Evolutionary conservation across 2,888 invertebrate genomes (phyloP).

Genomic region (Diploptera punctata): DNA sequence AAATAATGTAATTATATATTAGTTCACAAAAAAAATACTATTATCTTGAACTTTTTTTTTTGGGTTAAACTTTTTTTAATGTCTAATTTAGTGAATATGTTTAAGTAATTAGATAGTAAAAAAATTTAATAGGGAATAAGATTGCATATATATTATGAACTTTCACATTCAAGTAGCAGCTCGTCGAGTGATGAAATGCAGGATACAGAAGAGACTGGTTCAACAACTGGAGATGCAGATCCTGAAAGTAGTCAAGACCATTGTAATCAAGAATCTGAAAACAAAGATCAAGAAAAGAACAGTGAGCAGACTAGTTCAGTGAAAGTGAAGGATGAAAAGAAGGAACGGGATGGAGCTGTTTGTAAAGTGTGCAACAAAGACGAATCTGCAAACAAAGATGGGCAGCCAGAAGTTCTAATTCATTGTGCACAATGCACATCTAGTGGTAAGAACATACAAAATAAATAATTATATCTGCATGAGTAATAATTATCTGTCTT

Average conservation of each 20-base stretch:
- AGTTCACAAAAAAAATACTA: too few relatives aligned
- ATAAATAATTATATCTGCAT: too few relatives aligned
- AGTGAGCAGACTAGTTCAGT: slow-evolving; percentile 41
- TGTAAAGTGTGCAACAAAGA: slow-evolving; percentile 59
- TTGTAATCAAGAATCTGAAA: background rate
- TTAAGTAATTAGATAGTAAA: too few relatives aligned
- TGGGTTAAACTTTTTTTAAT: too few relatives aligned
- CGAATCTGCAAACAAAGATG: slow-evolving; percentile 57
- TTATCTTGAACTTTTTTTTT: too few relatives aligned
- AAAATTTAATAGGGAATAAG: too few relatives aligned
- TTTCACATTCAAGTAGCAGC: slow-evolving; percentile 53
- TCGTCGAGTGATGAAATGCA: slow-evolving; percentile 57
- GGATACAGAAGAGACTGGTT: slow-evolving; percentile 52
- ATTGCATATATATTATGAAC: too few relatives aligned
- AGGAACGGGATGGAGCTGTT: slow-evolving; percentile 47
- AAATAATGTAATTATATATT: too few relatives aligned
- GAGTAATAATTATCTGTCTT: too few relatives aligned
- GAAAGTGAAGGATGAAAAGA: slow-evolving; percentile 51
- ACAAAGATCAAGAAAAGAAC: background rate
- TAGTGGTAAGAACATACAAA: slow-evolving; percentile 61
- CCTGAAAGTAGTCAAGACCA: slow-evolving; percentile 22
- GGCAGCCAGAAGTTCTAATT: slow-evolving; percentile 61
- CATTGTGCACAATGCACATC: slow-evolving; percentile 66
- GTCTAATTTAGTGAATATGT: too few relatives aligned
- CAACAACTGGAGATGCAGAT: slow-evolving; percentile 43